Evolutionary conservation across 2,797 vertebrate genomes (phyloP), one percentile per base, ranked within the genome.

Genomic region (Hemibagrus guttatus): DNA sequence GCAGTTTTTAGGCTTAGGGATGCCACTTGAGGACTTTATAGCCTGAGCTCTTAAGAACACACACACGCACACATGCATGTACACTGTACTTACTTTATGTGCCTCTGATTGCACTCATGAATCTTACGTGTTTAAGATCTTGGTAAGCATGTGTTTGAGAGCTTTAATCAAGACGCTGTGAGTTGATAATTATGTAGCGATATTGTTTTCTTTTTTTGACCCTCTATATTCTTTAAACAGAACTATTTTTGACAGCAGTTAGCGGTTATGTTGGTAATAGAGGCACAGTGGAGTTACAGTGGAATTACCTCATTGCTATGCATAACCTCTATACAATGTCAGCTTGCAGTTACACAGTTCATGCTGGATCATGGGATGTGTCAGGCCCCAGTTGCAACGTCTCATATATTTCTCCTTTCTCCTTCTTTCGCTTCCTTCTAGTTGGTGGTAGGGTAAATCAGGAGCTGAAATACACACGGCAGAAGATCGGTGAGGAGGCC

Each of bases 401-500:
- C 54, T 59, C 11, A 39, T 39, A 23, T 61, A 86, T 79, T 66
- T 64, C 39, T 26, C 49, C 13, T 78, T 13, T 21, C 79, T 56
- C 13, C 0, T 64, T 90, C 28, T 78, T 17, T n/a, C 49, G 6
- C 28, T 56, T 64, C 13, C 2, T 68, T 17, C 17, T 91, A 99
- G 98, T 98, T 93, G 98, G 98, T 87, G 98, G 98, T 90, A 96
- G 98, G 93, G 98, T 99, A 88, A 99, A 98, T 93, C 97, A 93
- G 92, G 98, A 99, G 92, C 96, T 99, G 92, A 98, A 96, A 92
- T 99, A 99, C 93, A 99, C 98, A 0, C 96, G 98, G 52, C 97
- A 98, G 95, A 98, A 99, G 96, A 98, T 99, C 90, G 98, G 98
- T 78, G 97, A 99, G 92, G 98, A 99, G 94, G 96, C 98, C 93